Conservation (phyloP, 2,113 vertebrate genomes). For the Aleadryas rufinucha region DNA sequence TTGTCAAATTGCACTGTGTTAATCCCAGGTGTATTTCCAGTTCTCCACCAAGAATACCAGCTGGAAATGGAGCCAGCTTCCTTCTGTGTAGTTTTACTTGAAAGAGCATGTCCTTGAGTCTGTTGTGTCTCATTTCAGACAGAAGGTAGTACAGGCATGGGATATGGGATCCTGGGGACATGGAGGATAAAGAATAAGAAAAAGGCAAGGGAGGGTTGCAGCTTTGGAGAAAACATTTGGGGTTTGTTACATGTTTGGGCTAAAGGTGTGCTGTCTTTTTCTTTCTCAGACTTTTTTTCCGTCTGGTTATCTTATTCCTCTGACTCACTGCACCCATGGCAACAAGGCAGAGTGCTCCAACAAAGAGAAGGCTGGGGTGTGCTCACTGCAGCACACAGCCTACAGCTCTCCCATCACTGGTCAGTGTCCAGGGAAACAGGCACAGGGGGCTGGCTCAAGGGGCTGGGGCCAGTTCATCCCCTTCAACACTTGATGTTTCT, state of each 20-base stretch:
- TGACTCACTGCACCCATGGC: slow-evolving; percentile 80
- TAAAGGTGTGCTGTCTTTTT: background rate
- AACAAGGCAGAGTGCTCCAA: slow-evolving; percentile 57
- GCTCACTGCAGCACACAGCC: slow-evolving; percentile 73
- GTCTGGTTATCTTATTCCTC: slow-evolving; percentile 88
- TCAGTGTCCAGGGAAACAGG: background rate
- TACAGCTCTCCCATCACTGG: slow-evolving; percentile 84
- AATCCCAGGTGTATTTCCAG: background rate
- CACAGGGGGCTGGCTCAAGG: background rate
- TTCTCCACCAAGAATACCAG: background rate
- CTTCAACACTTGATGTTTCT: background rate
- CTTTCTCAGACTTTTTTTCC: slow-evolving; percentile 81
- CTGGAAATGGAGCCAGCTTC: background rate
- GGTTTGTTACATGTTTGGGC: background rate
- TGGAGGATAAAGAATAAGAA: background rate
- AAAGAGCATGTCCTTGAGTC: background rate
- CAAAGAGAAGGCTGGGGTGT: slow-evolving; percentile 66
- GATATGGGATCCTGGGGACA: background rate
- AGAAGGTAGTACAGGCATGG: background rate
- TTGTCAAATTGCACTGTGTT: background rate
- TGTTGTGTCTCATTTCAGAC: background rate
- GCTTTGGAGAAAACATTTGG: background rate
- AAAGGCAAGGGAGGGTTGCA: background rate
- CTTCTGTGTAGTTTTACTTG: too few species aligned
- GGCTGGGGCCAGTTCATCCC: background rate